A percentile compares a stretch with the other conserved stretches of the same genome.
Conservation (phyloP, 2,888 invertebrate species). For the Acrobasis repandana region DNA sequence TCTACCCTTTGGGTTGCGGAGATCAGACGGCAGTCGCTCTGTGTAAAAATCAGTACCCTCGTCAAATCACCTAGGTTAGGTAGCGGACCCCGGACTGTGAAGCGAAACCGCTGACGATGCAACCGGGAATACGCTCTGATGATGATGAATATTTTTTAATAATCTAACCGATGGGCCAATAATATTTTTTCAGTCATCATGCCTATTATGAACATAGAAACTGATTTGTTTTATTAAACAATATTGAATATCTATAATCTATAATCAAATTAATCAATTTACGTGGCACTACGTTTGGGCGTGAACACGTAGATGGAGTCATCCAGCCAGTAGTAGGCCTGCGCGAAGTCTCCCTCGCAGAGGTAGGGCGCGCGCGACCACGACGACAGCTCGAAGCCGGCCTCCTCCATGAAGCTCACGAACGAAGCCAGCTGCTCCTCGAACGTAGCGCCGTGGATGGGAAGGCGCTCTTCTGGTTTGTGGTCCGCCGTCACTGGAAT, state of each 20-base stretch:
- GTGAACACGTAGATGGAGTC: conserved; percentile 94
- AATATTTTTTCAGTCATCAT: too few relatives aligned
- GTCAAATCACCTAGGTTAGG: too few relatives aligned
- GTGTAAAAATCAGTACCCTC: too few relatives aligned
- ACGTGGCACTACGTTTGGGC: conserved; percentile 36
- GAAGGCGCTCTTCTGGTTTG: conserved; percentile 87
- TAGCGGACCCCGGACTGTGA: too few relatives aligned
- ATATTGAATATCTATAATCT: neutral
- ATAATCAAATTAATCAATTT: conserved; percentile 11
- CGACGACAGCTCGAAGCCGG: conserved; percentile 89
- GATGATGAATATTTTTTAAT: too few relatives aligned
- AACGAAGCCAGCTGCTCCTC: conserved; percentile 92
- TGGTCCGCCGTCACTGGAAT: conserved; percentile 85
- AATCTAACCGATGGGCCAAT: too few relatives aligned
- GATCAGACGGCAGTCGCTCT: too few relatives aligned
- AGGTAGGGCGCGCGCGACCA: conserved; percentile 97
- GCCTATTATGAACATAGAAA: neutral
- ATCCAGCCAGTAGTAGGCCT: conserved; percentile 95
- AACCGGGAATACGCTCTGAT: too few relatives aligned
- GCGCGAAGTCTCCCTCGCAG: conserved; percentile 97
- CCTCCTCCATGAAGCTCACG: conserved; percentile 81
- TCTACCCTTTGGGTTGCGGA: too few relatives aligned
- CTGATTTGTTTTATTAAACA: neutral
- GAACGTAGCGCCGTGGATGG: conserved; percentile 86
- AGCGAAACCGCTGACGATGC: too few relatives aligned